These are phyloP conservation scores for Antennarius maculatus DNA, from an alignment of 2,797 vertebrate genomes.

Conservation along the genomic window DNA sequence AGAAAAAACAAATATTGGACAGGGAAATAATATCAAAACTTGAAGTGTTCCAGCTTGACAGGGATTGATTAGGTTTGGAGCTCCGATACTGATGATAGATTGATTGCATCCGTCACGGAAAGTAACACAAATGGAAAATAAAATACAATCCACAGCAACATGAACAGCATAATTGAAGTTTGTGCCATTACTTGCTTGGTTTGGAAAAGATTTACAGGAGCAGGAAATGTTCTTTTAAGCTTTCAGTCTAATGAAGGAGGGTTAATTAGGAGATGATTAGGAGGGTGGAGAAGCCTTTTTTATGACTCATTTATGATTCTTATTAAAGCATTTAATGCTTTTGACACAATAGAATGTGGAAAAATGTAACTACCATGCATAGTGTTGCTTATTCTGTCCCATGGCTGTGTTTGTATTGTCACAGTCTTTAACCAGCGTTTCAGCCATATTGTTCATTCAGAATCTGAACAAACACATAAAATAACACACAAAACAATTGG, in stretches of 20 bases:
- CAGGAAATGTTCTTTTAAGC: conserved; percentile 1
- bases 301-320: conserved; percentile 28
- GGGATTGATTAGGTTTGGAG: conserved; percentile 47
- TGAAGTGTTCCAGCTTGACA: conserved; percentile 31
- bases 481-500: too few relatives aligned
- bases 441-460: conserved; percentile 20
- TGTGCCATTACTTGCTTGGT: neutral
- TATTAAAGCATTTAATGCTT: conserved; percentile 16
- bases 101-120: conserved; percentile 22
- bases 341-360: conserved; percentile 7
- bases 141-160: neutral
- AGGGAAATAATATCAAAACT: conserved; percentile 37
- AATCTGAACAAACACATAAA: too few relatives aligned
- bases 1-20: conserved; percentile 28
- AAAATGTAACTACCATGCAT: conserved; percentile 6
- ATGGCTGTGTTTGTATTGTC: conserved; percentile 7
- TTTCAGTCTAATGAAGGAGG: conserved; percentile 17
- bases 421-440: conserved; percentile 12
- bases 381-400: conserved; percentile 13
- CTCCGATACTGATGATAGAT: conserved; percentile 41
- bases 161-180: conserved; percentile 16
- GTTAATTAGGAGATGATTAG: conserved; percentile 13
- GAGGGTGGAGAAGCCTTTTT: conserved; percentile 13
- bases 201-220: conserved; percentile 18
- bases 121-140: conserved; percentile 22